Percentiles rank a stretch among this genome's conserved stretches.
Conservation (phyloP, 2,888 invertebrate genomes). For the Oscheius sp. region DNA sequence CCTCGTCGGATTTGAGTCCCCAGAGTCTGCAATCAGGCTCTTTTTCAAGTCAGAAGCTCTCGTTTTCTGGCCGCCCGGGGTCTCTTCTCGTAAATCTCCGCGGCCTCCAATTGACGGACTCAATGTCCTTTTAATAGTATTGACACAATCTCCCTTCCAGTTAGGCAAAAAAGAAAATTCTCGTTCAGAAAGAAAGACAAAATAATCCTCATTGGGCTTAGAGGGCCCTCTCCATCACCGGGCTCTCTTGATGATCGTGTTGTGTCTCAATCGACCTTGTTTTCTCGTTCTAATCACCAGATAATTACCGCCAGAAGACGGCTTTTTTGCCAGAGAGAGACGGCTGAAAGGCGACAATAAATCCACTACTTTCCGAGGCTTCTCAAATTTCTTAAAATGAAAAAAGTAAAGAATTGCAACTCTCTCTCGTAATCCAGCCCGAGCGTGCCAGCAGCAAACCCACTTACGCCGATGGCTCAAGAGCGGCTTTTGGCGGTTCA, state of each 20-base stretch:
- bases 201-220: not conserved
- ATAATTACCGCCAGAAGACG: too few species aligned
- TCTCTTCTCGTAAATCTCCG: constrained; percentile 24
- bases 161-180: not conserved
- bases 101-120: constrained; percentile 29
- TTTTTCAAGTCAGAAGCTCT: constrained; percentile 24
- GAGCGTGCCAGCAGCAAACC: constrained; percentile 23
- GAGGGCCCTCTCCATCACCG: not conserved
- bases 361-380: too few species aligned
- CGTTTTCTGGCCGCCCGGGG: not conserved
- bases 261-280: not conserved
- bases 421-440: not conserved
- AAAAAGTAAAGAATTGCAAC: too few species aligned
- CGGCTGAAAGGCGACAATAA: too few species aligned
- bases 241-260: not conserved
- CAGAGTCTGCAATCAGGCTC: constrained; percentile 6
- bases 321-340: too few species aligned
- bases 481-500: constrained; percentile 25
- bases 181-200: not conserved
- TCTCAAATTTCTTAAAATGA: too few species aligned
- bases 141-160: constrained; percentile 25
- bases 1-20: not conserved
- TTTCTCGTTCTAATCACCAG: too few species aligned
- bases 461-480: constrained; percentile 13
- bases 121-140: constrained; percentile 30